Evolutionary conservation across 2,797 vertebrate species (phyloP).

Genomic region (Simalia tracyae): DNA sequence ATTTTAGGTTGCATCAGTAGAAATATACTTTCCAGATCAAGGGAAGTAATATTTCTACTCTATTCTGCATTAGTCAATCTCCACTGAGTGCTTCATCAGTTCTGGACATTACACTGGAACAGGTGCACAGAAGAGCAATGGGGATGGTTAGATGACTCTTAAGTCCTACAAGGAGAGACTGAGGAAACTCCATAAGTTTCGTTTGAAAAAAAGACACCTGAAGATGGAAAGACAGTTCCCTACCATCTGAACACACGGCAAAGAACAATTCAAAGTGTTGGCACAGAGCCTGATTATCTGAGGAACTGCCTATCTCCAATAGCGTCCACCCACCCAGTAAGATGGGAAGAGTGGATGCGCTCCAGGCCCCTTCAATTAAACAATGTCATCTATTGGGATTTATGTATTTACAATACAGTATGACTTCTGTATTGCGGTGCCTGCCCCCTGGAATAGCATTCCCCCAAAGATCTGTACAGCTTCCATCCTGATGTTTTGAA

Average conservation of each 20-base stretch:
- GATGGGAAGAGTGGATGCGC: not conserved
- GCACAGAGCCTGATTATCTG: not conserved
- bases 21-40: not conserved
- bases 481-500: not conserved
- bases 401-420: too few relatives aligned
- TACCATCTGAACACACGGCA: not conserved
- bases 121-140: not conserved
- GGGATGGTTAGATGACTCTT: not conserved
- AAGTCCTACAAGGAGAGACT: not conserved
- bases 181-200: not conserved
- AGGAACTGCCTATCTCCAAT: not conserved
- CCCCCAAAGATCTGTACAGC: not conserved
- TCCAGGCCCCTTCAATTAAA: not conserved
- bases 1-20: not conserved
- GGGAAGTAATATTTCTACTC: not conserved
- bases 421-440: not conserved
- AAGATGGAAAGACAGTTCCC: not conserved
- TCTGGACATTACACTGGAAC: not conserved
- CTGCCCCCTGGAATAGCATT: not conserved
- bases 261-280: not conserved
- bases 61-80: not conserved
- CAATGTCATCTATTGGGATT: not conserved
- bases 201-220: not conserved
- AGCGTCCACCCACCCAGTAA: not conserved
- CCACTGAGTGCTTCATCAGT: not conserved